Evolutionary conservation across 2,888 invertebrate genomes (phyloP).

Genomic region (Meandrusa payeni): DNA sequence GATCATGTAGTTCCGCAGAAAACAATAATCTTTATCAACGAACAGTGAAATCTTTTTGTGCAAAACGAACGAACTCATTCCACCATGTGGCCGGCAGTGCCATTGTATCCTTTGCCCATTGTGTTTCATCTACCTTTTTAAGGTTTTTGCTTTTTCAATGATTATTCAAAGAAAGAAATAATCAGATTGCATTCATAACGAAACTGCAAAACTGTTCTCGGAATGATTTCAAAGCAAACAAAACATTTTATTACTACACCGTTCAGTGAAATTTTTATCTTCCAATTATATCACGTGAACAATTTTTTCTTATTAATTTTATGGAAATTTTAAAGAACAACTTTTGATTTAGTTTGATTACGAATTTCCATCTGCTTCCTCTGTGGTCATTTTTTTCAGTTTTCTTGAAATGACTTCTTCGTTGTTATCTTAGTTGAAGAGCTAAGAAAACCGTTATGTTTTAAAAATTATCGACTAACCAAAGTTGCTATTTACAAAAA

Average conservation of each 20-base stretch:
- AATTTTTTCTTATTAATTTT: no score
- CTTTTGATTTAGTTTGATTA: no score
- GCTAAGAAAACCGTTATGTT: no score
- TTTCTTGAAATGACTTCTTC: no score
- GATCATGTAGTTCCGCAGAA: neutral
- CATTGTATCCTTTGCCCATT: slow-evolving; percentile 68
- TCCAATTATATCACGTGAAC: slow-evolving; percentile 11
- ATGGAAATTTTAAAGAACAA: no score
- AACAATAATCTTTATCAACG: slow-evolving; percentile 27
- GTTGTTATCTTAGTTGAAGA: no score
- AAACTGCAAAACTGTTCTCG: slow-evolving; percentile 52
- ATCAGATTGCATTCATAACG: slow-evolving; percentile 59
- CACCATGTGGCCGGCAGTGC: slow-evolving; percentile 59
- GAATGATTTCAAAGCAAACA: slow-evolving; percentile 37
- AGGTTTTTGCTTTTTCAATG: slow-evolving; percentile 57
- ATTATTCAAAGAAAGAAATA: slow-evolving; percentile 60
- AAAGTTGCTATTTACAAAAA: no score
- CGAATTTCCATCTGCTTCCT: no score
- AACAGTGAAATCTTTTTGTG: slow-evolving; percentile 61
- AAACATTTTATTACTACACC: slow-evolving; percentile 19
- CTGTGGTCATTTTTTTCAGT: no score
- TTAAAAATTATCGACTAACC: no score
- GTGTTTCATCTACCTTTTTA: slow-evolving; percentile 60
- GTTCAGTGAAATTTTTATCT: neutral
- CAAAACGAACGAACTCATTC: slow-evolving; percentile 56